These are phyloP conservation scores for Sinohyriopsis cumingii DNA, from an alignment of 2,888 invertebrate genomes.

Conservation along the genomic window DNA sequence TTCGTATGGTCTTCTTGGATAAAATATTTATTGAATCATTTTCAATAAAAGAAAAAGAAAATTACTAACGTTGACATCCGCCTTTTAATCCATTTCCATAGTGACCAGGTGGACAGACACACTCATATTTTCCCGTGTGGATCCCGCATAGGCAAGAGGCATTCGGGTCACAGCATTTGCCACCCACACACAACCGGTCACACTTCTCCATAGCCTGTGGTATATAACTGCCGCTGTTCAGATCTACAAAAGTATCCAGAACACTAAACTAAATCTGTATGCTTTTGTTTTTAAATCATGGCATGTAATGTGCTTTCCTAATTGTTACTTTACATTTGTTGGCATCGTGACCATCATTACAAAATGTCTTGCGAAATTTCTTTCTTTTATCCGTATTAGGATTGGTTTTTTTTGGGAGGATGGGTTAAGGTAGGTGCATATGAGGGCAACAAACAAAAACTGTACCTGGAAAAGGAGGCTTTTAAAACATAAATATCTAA, in stretches of 20 bases:
- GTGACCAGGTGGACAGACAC: conserved; percentile 79
- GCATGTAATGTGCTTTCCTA: background rate
- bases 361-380: too few relatives aligned
- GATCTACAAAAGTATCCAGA: conserved; percentile 73
- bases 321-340: too few relatives aligned
- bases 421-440: too few relatives aligned
- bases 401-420: too few relatives aligned
- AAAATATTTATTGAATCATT: too few relatives aligned
- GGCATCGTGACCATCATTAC: too few relatives aligned
- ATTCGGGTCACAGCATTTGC: conserved; percentile 77
- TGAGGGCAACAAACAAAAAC: too few relatives aligned
- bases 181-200: conserved; percentile 75
- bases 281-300: background rate
- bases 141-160: conserved; percentile 81
- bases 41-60: background rate
- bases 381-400: too few relatives aligned
- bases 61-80: conserved; percentile 76
- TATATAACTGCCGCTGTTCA: conserved; percentile 78
- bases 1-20: too few relatives aligned
- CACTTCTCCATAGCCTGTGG: conserved; percentile 74
- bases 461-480: too few relatives aligned
- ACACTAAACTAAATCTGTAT: background rate
- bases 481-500: too few relatives aligned
- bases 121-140: conserved; percentile 81
- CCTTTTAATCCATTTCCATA: conserved; percentile 79